A percentile compares a stretch with the other conserved stretches of the same genome.
Conservation (phyloP, 2,797 vertebrate genomes). For the Tarsius wallacei region DNA sequence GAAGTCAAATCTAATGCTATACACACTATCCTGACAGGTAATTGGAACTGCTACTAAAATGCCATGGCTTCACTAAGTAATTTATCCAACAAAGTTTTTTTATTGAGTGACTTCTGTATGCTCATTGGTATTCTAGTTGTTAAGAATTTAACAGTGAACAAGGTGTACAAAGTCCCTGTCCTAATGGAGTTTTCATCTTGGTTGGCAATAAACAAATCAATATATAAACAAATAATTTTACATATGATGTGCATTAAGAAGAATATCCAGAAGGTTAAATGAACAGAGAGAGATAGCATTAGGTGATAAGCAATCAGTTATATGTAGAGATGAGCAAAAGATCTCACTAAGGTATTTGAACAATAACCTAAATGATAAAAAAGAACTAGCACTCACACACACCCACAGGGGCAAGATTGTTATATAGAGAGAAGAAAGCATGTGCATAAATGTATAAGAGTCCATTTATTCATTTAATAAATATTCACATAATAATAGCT, state of each 20-base stretch:
- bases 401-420: not conserved
- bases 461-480: conserved; percentile 17
- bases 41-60: not conserved
- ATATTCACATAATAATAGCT: not conserved
- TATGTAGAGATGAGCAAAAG: not conserved
- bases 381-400: not conserved
- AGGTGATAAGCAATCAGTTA: not conserved
- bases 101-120: not conserved
- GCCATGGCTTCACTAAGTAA: not conserved
- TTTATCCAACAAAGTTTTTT: not conserved
- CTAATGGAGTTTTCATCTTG: not conserved
- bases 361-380: not conserved
- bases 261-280: not conserved
- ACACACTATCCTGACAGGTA: not conserved
- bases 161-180: not conserved
- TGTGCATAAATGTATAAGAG: not conserved
- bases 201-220: not conserved
- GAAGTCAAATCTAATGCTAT: not conserved
- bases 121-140: not conserved
- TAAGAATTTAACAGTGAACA: not conserved
- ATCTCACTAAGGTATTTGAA: not conserved
- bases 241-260: not conserved
- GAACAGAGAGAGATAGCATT: not conserved
- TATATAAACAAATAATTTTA: not conserved
- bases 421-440: not conserved